phyloP scores from a whole-genome alignment of 1,140 invertebrate genomes.

The Stenopsyche tienmushanensis region DNA sequence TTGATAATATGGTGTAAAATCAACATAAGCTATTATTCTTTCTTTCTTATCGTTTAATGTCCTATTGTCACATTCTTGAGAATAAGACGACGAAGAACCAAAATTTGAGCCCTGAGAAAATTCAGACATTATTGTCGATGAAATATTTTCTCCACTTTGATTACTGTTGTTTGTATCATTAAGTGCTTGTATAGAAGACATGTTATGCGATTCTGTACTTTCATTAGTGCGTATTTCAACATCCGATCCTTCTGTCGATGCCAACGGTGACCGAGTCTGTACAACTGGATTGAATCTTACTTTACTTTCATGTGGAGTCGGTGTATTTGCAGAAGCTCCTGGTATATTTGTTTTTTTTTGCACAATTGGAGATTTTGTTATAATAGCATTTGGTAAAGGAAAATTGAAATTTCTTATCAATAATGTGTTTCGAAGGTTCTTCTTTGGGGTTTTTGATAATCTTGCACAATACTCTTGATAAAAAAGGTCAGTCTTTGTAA shows the following conservation, averaged over 20 bases:
- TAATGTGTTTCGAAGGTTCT: slow-evolving; percentile 65
- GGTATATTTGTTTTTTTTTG: slow-evolving; percentile 22
- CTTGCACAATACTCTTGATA: slow-evolving; percentile 81
- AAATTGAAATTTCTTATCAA: slow-evolving; percentile 87
- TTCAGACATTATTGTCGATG: slow-evolving; percentile 44
- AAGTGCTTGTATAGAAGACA: slow-evolving; percentile 32
- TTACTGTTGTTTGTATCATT: slow-evolving; percentile 43
- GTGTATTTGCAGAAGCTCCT: slow-evolving; percentile 10
- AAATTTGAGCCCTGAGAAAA: slow-evolving; percentile 34
- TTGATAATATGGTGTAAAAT: slow-evolving; percentile 80
- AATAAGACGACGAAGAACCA: slow-evolving; percentile 42
- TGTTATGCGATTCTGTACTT: slow-evolving; percentile 29
- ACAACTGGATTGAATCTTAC: slow-evolving; percentile 63
- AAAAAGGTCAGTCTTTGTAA: slow-evolving; percentile 80
- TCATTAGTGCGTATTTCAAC: slow-evolving; percentile 31
- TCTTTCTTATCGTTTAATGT: slow-evolving; percentile 57
- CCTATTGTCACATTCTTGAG: slow-evolving; percentile 41
- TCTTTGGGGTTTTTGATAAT: slow-evolving; percentile 55
- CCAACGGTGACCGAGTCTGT: slow-evolving; percentile 50
- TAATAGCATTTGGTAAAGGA: slow-evolving; percentile 64
- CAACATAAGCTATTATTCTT: slow-evolving; percentile 78
- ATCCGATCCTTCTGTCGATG: slow-evolving; percentile 36
- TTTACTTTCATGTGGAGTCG: slow-evolving; percentile 34
- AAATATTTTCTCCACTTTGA: slow-evolving; percentile 39
- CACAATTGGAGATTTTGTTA: slow-evolving; percentile 37